Conservation (phyloP, 2,113 vertebrate species). For the Phalacrocorax pelagicus region DNA sequence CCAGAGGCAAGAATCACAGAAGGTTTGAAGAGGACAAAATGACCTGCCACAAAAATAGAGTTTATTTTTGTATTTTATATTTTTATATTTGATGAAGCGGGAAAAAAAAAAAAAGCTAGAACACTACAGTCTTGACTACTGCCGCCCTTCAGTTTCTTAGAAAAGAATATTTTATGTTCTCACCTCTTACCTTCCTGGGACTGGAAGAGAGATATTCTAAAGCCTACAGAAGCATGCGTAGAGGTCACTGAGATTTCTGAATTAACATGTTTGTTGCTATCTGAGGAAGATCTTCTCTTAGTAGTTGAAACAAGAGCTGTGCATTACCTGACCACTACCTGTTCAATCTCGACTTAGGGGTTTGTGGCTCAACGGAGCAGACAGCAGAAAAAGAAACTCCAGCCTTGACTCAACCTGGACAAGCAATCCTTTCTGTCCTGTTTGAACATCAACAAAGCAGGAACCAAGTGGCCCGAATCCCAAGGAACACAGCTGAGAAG, state of each 20-base stretch:
- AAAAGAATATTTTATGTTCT: neutral
- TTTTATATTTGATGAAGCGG: neutral
- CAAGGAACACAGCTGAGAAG: neutral
- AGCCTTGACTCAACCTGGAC: neutral
- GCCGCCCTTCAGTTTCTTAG: neutral
- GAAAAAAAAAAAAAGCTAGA: neutral
- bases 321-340: neutral
- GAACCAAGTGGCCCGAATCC: neutral
- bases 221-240: neutral
- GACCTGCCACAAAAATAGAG: neutral
- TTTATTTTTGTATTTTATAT: neutral
- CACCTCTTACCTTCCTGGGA: neutral
- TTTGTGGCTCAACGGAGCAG: neutral
- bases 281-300: neutral
- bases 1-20: neutral
- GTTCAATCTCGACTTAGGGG: neutral
- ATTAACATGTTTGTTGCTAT: neutral
- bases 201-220: neutral
- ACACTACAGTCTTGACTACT: neutral
- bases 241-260: neutral
- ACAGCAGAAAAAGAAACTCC: neutral
- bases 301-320: neutral
- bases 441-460: neutral
- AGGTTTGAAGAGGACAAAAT: neutral
- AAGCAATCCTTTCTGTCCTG: neutral